Evolutionary conservation across 2,113 vertebrate species (phyloP), one percentile per base, ranked within the genome.

Genomic region (Podarcis cretensis): DNA sequence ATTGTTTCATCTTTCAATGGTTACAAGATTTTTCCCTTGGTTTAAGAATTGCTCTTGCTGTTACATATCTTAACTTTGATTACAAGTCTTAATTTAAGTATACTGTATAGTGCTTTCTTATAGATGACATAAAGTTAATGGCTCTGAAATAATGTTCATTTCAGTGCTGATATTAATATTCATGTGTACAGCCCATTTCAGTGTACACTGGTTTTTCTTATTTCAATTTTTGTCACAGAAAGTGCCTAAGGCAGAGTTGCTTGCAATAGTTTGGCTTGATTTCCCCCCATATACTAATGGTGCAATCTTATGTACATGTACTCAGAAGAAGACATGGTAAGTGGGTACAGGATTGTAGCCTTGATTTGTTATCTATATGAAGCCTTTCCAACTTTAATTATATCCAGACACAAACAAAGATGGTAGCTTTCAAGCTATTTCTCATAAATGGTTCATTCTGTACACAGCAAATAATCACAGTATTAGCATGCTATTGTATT

Each of bases 1-100:
- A 94, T 92, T 87, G 37, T 88, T 92, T 94, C 90, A 92, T 43
- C 65, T 95, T 89, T 87, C 80, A 54, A 8, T 74, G 79, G n/a
- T 30, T 91, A 85, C 69, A 82, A 86, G 87, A 89, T 63, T 30
- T 40, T 85, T 92, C 20, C 32, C 35, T 88, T 88, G 37, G 35
- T 86, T 71, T 90, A 83, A 8, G 35, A 91, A 0, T 35, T 83
- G 48, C 54, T 94, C 79, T 78, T 90, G 40, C 81, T 89, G 35
- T 69, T 90, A 65, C 1, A 82, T 20, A 57, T 78, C 82, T 89
- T 83, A 43, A 54, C 0, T 1, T 63, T 90, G 90, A 87, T 94
- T 83, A 95, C 91, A 91, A 13, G 69, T 57, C 89, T 92, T 94
- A 89, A 85, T 20, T n/a, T 2, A 14, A 4, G 1, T 48, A 5